Conservation (phyloP, 2,888 invertebrate species). For the Idaea biselata region DNA sequence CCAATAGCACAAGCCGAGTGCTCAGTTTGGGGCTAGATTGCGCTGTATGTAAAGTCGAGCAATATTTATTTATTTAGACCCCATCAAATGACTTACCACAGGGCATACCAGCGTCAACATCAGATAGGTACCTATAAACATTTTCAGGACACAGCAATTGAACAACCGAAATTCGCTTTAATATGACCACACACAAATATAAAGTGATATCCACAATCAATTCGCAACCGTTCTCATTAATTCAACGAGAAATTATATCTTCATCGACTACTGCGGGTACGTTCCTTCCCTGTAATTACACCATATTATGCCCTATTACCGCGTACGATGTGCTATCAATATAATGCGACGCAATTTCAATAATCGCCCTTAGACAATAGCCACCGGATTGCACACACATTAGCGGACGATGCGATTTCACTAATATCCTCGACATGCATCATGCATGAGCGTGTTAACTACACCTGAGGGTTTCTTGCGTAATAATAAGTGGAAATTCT, state of each 20-base stretch:
- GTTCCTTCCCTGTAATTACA: slow-evolving; percentile 65
- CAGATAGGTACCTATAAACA: too few species aligned
- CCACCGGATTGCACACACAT: slow-evolving; percentile 47
- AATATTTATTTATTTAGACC: too few species aligned
- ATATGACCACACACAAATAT: neutral
- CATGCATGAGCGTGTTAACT: slow-evolving; percentile 44
- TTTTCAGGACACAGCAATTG: neutral
- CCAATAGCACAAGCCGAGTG: too few species aligned
- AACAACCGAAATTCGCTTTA: neutral
- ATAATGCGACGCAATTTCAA: slow-evolving; percentile 64
- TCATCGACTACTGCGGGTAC: slow-evolving; percentile 57
- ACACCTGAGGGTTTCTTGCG: slow-evolving; percentile 35
- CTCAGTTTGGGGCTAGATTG: too few species aligned
- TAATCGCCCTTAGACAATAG: slow-evolving; percentile 67
- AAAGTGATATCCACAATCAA: slow-evolving; percentile 12
- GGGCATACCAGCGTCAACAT: too few species aligned
- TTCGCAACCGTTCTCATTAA: slow-evolving; percentile 56
- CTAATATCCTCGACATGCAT: slow-evolving; percentile 50
- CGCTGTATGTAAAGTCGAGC: too few species aligned
- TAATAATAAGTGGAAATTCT: slow-evolving; percentile 40
- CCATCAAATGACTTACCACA: too few species aligned
- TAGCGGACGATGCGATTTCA: slow-evolving; percentile 45
- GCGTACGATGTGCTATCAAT: slow-evolving; percentile 60
- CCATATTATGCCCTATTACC: slow-evolving; percentile 66
- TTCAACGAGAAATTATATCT: slow-evolving; percentile 66